Base-by-base conservation (phyloP, 2,888 invertebrate species). In the Cyaniris semiargus region DNA sequence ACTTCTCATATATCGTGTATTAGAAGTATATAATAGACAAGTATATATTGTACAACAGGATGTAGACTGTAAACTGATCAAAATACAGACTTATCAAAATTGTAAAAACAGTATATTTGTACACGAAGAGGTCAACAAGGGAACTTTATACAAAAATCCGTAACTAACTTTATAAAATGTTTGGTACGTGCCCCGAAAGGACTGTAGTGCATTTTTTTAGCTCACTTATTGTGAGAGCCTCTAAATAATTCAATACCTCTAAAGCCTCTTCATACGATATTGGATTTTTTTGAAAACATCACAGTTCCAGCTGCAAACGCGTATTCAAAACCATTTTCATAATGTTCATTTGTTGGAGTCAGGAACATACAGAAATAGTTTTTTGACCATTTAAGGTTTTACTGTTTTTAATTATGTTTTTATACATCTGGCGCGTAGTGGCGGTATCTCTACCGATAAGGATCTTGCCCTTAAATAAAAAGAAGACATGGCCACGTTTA, bases 181-280 rank as follows among this genome's bases (percentile, higher is more conserved):
- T 66, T 27, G 27, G 66, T 27, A 15, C 66, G 13, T 27, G 66
- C 66, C 66, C 66, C 66, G 27, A 15, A 15, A 27, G 15, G 27
- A 66, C 15, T 66, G 27, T 8, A 66, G 21, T 60, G 58, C 58
- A 58, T 58, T 60, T n/a, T 58, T 60, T 60, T 60, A 23, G 23
- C 13, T 21, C 23, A 60, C 60, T 60, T 60, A 60, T 60, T 60
- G 60, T 60, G 60, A 60, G 23, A 23, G 60, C 60, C 13, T 21
- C 23, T 23, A 60, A 60, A 23, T 60, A 60, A 60, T 60, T 60
- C 60, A 60, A 60, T 60, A 60, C 60, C 21, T 60, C 23, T 60
- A 10, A 60, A 66, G 66, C 66, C 13, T 27, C 27, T 27, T 27
- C 23, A 66, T 66, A 31, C 27, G 18, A 18, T 66, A 66, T 66